phyloP scores from a whole-genome alignment of 2,888 invertebrate species.

The Erebia aethiops region DNA sequence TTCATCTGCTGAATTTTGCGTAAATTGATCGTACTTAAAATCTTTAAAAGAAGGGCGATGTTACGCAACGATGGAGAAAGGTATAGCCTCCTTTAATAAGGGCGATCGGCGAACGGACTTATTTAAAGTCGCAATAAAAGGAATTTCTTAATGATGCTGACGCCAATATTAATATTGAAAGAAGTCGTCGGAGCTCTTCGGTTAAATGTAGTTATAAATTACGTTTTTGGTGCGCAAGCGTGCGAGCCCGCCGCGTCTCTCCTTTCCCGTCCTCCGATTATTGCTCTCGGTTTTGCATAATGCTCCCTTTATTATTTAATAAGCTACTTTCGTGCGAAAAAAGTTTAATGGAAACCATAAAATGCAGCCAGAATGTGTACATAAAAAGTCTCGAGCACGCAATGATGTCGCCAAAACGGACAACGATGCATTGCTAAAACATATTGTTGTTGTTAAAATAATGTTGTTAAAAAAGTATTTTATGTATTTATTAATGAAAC shows the following conservation, averaged over 20 bases:
- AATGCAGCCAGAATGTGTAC: slow-evolving; percentile 31
- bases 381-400: slow-evolving; percentile 28
- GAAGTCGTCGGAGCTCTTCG: slow-evolving; percentile 64
- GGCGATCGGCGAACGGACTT: slow-evolving; percentile 72
- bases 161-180: slow-evolving; percentile 77
- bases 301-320: slow-evolving; percentile 45
- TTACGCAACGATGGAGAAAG: slow-evolving; percentile 79
- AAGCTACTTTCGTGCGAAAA: slow-evolving; percentile 42
- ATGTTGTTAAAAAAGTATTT: neutral
- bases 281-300: slow-evolving; percentile 44
- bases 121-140: slow-evolving; percentile 81
- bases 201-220: slow-evolving; percentile 78
- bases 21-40: slow-evolving; percentile 48
- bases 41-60: slow-evolving; percentile 69
- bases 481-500: neutral
- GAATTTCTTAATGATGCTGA: slow-evolving; percentile 81
- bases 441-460: slow-evolving; percentile 1
- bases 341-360: slow-evolving; percentile 39
- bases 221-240: slow-evolving; percentile 64
- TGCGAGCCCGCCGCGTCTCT: slow-evolving; percentile 43
- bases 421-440: slow-evolving; percentile 12
- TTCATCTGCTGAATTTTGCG: slow-evolving; percentile 31
- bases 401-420: slow-evolving; percentile 16
- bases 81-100: slow-evolving; percentile 72
- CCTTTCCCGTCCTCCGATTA: slow-evolving; percentile 46